Evolutionary conservation across 2,113 vertebrate genomes (phyloP).

Genomic region (Microtus montanus): DNA sequence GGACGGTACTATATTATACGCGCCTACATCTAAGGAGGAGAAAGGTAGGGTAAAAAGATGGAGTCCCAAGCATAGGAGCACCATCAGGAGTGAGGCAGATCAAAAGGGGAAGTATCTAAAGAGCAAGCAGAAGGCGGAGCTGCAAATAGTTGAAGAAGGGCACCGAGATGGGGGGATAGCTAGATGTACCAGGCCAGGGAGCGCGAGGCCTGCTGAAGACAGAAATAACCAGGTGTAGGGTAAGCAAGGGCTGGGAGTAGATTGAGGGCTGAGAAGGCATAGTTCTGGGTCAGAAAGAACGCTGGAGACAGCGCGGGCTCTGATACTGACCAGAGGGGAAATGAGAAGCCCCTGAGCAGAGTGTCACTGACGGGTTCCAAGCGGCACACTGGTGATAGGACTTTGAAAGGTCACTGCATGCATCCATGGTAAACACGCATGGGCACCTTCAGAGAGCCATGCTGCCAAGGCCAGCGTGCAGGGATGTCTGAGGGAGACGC

Average conservation of each 20-base stretch:
- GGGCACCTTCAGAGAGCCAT: background rate
- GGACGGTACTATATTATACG: background rate
- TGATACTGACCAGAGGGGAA: background rate
- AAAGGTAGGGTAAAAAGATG: background rate
- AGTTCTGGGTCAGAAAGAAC: accelerated
- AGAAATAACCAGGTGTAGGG: background rate
- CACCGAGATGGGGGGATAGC: background rate
- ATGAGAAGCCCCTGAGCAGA: too few relatives aligned
- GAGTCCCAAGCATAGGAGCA: background rate
- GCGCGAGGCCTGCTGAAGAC: background rate
- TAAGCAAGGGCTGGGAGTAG: background rate
- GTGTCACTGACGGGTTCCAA: background rate
- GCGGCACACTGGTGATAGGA: background rate
- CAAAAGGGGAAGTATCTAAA: background rate
- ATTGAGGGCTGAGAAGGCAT: background rate
- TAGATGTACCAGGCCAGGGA: background rate
- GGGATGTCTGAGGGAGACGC: background rate
- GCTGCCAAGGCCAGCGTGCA: too few relatives aligned
- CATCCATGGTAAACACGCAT: too few relatives aligned
- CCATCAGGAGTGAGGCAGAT: background rate
- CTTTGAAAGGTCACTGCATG: background rate
- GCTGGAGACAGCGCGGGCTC: background rate
- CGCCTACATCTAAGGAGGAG: background rate
- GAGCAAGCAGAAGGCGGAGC: background rate
- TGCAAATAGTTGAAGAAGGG: background rate